Evolutionary conservation across 2,888 invertebrate species (phyloP).

Genomic region (Cacoxenus indagator): DNA sequence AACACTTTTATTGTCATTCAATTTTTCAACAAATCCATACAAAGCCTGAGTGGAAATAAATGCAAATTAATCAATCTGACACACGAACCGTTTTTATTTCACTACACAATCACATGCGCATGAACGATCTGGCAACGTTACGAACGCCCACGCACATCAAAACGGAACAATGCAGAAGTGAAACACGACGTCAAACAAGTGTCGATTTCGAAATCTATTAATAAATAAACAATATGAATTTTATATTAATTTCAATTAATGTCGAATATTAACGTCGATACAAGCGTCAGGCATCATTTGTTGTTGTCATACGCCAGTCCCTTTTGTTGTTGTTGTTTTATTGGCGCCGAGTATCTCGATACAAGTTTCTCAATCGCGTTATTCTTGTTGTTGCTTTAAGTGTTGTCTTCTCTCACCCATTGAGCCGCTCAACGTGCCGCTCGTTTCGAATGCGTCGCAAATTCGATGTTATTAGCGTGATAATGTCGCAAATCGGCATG

Average conservation of each 20-base stretch:
- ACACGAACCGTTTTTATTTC: background rate
- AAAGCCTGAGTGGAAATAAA: conserved; percentile 33
- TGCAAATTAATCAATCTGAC: conserved; percentile 50
- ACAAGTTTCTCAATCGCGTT: conserved; percentile 14
- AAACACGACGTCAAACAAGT: background rate
- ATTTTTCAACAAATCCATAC: background rate
- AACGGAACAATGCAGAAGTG: background rate
- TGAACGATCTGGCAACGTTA: conserved; percentile 25
- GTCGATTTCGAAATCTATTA: conserved; percentile 43
- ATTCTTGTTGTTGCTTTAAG: conserved; percentile 30
- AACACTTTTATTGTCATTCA: conserved; percentile 1
- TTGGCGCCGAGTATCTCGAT: conserved; percentile 24
- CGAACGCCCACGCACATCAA: conserved; percentile 32
- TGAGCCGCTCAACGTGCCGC: conserved; percentile 35
- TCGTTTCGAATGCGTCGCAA: conserved; percentile 33
- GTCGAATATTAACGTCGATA: conserved; percentile 67
- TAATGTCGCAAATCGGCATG: conserved; percentile 67
- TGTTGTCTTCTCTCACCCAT: conserved; percentile 16
- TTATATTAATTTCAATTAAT: conserved; percentile 69
- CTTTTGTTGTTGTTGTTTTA: conserved; percentile 29
- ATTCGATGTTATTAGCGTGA: conserved; percentile 68
- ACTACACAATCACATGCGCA: conserved; percentile 22
- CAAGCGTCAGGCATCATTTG: conserved; percentile 67
- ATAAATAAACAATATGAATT: conserved; percentile 63
- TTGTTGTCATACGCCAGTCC: conserved; percentile 49